Evolutionary conservation across 2,888 invertebrate genomes (phyloP), one percentile per base, ranked within the genome.

Genomic region (Anodontia alba): DNA sequence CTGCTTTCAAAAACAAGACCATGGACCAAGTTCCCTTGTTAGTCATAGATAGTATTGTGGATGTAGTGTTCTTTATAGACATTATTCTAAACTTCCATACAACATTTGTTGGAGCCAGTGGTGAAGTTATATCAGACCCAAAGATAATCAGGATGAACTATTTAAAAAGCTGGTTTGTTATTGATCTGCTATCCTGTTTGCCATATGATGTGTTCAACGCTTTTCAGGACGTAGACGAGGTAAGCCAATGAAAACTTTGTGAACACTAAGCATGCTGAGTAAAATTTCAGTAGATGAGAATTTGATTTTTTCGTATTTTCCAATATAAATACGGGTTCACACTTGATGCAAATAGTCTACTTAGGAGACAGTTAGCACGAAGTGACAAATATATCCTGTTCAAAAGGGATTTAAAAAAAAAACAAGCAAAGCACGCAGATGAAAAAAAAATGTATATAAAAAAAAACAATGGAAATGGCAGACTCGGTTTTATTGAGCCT

Each of bases 181-280:
- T 99, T 94, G 99, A 99, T 95, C 96, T 99, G 94, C 96, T 99
- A 89, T 99, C 99, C 93, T 99, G 99, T 95, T 96, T 99, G 95
- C 99, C 99, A 88, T 99, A 99, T 95, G 99, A 99, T 96, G 99
- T 99, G 93, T 99, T 99, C 96, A 99, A 99, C 95, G 99, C 99
- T 91, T 99, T 99, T 96, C 99, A 99, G 95, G 98, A 99, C 95
- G 99, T 99, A 95, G 99, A 99, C 96, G 99, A 95, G 90, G 95
- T 93, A 90, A 90, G 90, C 15, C 33, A 62, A 23, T 7, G 1
- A n/a, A 5, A 15, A 42, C 42, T 26, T 67, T 26, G 31, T 67
- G 31, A n/a, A n/a, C 62, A 62, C 3, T n/a, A n/a, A n/a, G n/a
- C n/a, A n/a, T n/a, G n/a, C n/a, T n/a, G n/a, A n/a, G n/a, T n/a